Percentiles rank a stretch among this genome's conserved stretches.
Evolutionary conservation across 2,797 vertebrate genomes (phyloP).

Genomic region (Rhodeus uyekii): DNA sequence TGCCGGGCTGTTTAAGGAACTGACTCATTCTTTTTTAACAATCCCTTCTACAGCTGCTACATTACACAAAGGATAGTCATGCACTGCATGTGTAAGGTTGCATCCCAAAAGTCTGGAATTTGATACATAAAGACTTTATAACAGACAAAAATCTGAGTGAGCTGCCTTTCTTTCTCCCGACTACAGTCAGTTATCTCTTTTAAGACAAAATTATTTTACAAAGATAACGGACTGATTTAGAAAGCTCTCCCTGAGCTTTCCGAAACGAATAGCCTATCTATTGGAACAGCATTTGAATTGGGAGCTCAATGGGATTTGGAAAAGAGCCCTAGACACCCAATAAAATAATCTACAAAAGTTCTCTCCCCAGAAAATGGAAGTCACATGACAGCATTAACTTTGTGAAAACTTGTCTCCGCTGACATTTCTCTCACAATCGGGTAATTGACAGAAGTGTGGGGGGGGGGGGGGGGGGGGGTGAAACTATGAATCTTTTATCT

Average conservation of each 20-base stretch:
- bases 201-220: background rate
- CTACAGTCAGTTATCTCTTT: background rate
- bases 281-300: background rate
- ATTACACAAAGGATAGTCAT: conserved; percentile 1
- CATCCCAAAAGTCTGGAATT: conserved; percentile 10
- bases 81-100: background rate
- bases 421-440: conserved; percentile 54
- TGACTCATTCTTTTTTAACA: conserved; percentile 17
- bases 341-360: background rate
- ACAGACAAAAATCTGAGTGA: background rate
- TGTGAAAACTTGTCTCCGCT: conserved; percentile 16
- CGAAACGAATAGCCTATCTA: too few species aligned
- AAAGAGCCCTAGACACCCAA: background rate
- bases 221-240: background rate
- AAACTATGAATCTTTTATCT: conserved; percentile 44
- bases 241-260: background rate
- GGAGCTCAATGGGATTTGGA: background rate
- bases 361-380: background rate
- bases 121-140: background rate
- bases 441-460: conserved; percentile 32
- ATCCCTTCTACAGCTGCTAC: background rate
- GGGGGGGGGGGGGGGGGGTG: too few species aligned
- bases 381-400: conserved; percentile 11
- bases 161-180: background rate
- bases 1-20: conserved; percentile 20